These are phyloP conservation scores for Zophobas atratus DNA, from an alignment of 1,140 invertebrate genomes.

Conservation along the genomic window DNA sequence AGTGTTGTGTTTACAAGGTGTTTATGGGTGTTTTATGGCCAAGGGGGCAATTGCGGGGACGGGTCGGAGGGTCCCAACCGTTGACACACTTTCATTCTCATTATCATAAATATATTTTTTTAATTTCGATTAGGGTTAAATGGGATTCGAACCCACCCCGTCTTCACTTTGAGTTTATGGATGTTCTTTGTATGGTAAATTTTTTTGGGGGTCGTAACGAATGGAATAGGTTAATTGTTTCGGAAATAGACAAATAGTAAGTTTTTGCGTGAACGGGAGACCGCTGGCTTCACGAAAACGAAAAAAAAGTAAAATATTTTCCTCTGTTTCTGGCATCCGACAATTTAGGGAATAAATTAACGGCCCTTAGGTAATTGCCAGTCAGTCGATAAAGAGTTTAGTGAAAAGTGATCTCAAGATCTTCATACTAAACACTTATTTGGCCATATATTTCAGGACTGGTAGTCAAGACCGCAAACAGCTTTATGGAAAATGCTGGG, in stretches of 20 bases:
- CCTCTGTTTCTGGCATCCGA: neutral
- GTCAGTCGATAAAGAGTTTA: slow-evolving; percentile 43
- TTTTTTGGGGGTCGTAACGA: neutral
- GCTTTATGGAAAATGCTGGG: slow-evolving; percentile 68
- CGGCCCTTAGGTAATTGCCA: slow-evolving; percentile 2
- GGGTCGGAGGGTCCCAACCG: no score
- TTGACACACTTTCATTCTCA: no score
- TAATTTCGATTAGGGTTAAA: no score
- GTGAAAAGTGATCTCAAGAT: slow-evolving; percentile 65
- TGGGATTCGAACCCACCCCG: no score
- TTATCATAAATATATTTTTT: no score
- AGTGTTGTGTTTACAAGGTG: slow-evolving; percentile 64
- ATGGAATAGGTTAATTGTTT: slow-evolving; percentile 10
- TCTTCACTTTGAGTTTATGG: no score
- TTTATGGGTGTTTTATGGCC: slow-evolving; percentile 57
- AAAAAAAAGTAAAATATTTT: neutral
- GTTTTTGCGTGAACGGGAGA: no score
- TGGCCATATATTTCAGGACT: slow-evolving; percentile 67
- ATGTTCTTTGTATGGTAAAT: no score
- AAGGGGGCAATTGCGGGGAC: no score
- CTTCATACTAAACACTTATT: slow-evolving; percentile 68
- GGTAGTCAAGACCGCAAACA: slow-evolving; percentile 67
- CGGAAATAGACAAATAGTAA: no score
- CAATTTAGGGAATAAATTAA: neutral
- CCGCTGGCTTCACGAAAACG: no score